These are phyloP conservation scores for Neopipo cinnamomea DNA, from an alignment of 2,113 vertebrate genomes.

Conservation along the genomic window DNA sequence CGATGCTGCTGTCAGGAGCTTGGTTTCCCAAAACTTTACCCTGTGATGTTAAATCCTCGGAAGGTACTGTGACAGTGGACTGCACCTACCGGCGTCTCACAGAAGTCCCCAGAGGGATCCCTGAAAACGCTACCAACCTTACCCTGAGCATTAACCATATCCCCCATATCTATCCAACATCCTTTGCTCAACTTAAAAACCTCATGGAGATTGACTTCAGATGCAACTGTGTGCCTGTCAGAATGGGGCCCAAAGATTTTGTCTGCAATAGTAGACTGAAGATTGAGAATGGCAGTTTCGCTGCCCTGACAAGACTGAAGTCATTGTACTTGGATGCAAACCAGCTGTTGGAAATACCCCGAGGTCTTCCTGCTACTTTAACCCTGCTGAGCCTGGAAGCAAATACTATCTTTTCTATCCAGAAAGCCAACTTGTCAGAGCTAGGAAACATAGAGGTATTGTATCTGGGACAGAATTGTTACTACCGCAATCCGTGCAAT, in stretches of 20 bases:
- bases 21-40: conserved; percentile 90
- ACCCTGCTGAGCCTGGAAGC: conserved; percentile 89
- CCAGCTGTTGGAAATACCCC: conserved; percentile 83
- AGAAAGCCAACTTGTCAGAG: conserved; percentile 78
- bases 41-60: conserved; percentile 77
- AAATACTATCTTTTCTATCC: conserved; percentile 83
- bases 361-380: conserved; percentile 80
- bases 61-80: conserved; percentile 79
- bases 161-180: conserved; percentile 71
- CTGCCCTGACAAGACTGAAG: conserved; percentile 73
- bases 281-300: conserved; percentile 79
- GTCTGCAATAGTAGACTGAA: conserved; percentile 71
- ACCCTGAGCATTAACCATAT: conserved; percentile 93
- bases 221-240: conserved; percentile 91
- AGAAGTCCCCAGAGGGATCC: conserved; percentile 81
- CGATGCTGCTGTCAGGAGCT: conserved; percentile 37
- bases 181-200: conserved; percentile 79
- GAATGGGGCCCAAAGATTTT: conserved; percentile 82
- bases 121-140: conserved; percentile 85
- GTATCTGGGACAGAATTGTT: conserved; percentile 93
- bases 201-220: conserved; percentile 90
- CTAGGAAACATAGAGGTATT: conserved; percentile 80
- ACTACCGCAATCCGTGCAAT: conserved; percentile 92
- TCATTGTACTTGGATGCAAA: conserved; percentile 92
- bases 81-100: conserved; percentile 83